Percentiles rank a stretch among this genome's conserved stretches.
phyloP scores from a whole-genome alignment of 1,140 invertebrate genomes.

The Hylyphantes graminicola region DNA sequence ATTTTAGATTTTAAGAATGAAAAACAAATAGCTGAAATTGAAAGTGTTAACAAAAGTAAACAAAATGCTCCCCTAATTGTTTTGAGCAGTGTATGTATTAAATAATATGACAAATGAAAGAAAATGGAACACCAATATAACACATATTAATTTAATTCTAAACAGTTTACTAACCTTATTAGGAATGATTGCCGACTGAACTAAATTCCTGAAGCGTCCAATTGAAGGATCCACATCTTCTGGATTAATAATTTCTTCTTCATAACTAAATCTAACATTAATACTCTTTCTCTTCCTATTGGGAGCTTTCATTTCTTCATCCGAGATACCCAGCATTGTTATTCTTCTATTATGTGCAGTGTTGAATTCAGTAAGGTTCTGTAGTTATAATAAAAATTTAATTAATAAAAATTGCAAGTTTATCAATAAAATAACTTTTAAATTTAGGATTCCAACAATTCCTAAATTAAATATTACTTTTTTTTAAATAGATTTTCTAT shows the following conservation, averaged over 20 bases:
- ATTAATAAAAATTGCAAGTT: no score
- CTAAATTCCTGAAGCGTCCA: slow-evolving; percentile 94
- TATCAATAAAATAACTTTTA: neutral
- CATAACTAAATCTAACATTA: slow-evolving; percentile 92
- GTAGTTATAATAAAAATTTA: slow-evolving; percentile 9
- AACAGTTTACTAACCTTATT: slow-evolving; percentile 58
- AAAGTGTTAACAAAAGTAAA: no score
- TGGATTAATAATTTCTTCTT: slow-evolving; percentile 99
- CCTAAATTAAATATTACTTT: neutral
- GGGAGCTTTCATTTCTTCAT: slow-evolving; percentile 74
- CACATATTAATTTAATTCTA: neutral
- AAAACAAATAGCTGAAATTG: no score
- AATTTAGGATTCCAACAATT: no score
- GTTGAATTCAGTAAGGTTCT: slow-evolving; percentile 99
- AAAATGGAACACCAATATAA: no score
- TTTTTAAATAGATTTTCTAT: neutral
- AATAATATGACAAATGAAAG: no score
- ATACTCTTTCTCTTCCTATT: slow-evolving; percentile 81
- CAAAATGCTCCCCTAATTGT: no score
- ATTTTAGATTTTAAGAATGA: no score
- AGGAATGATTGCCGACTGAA: slow-evolving; percentile 91
- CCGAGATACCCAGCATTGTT: slow-evolving; percentile 82
- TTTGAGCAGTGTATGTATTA: no score
- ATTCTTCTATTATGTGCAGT: slow-evolving; percentile 98
- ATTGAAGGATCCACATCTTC: slow-evolving; percentile 98